Evolutionary conservation across 92 coral and sea anemone species (phyloP).

Genomic region (Epizoanthus scotinus): DNA sequence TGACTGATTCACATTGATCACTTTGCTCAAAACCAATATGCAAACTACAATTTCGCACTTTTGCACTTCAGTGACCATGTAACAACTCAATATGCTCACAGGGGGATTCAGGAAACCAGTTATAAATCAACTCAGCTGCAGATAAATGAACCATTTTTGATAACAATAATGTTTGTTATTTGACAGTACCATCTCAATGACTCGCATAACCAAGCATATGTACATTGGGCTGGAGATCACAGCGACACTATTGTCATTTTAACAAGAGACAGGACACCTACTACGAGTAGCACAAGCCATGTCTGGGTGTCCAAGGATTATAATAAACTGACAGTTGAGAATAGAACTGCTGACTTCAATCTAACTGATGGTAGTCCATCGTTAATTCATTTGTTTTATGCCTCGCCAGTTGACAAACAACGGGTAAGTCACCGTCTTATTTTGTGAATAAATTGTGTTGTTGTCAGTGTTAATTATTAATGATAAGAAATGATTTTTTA

Average conservation of each 20-base stretch:
- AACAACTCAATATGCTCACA: too few relatives aligned
- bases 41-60: too few relatives aligned
- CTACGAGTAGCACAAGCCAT: slow-evolving; percentile 70
- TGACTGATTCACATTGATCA: too few relatives aligned
- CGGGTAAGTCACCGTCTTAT: slow-evolving; percentile 61
- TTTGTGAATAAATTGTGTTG: not conserved
- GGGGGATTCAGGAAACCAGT: too few relatives aligned
- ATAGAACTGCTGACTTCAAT: slow-evolving; percentile 59
- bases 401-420: slow-evolving; percentile 80
- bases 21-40: too few relatives aligned
- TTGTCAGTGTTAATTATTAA: not conserved
- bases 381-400: slow-evolving; percentile 59
- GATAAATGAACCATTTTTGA: too few relatives aligned
- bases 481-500: too few relatives aligned
- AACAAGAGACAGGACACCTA: slow-evolving; percentile 63
- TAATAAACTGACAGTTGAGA: slow-evolving; percentile 55
- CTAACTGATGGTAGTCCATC: slow-evolving; percentile 48
- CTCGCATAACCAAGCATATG: slow-evolving; percentile 79
- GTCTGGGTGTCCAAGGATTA: slow-evolving; percentile 92
- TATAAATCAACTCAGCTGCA: too few relatives aligned
- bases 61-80: too few relatives aligned
- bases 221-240: slow-evolving; percentile 92
- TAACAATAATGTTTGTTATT: slow-evolving; percentile 3
- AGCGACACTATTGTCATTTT: slow-evolving; percentile 86
- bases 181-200: slow-evolving; percentile 80